Base-by-base conservation (phyloP, 2,113 vertebrate species). In the Sitta europaea region DNA sequence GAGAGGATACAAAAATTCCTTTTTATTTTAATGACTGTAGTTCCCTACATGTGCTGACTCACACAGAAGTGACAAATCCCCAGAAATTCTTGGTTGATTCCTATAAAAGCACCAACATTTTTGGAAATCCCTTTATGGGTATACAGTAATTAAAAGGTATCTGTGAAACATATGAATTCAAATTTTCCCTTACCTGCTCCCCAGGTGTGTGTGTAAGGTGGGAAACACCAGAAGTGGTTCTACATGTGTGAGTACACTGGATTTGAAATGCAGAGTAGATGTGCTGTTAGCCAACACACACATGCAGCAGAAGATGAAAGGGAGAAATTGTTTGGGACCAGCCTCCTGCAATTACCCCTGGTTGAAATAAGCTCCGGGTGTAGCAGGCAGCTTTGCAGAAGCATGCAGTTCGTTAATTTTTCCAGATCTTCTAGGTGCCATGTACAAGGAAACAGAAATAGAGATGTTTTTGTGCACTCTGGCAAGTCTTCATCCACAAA, bases 181-280 rank as follows among this genome's bases (percentile, higher is more conserved):
- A 23, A 21, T 86, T 73, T 29, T 75, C 50, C 28, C 17, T 81
- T 61, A 22, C 6, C 5, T 0, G 0, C 7, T 73, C 5, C 21
- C n/a, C n/a, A 33, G 36, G 4, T 7, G 10, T 25, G 13, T 57
- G 3, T 16, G 31, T 4, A 51, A 71, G 11, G 27, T 11, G 14
- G 8, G 29, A 62, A 76, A 62, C 24, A 62, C 4, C 68, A 58
- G 33, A 86, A 83, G 7, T n/a, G 38, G 4, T 20, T 63, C 2
- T 21, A 10, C 36, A 9, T 25, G 17, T 50, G 27, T 62, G 33
- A 25, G 13, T 4, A 15, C 20, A 12, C n/a, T 43, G 81, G 15
- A 51, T 87, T 14, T 83, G 43, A 90, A 73, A 23, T 38, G 27
- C 35, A 61, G 65, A 57, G 59, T 14, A 42, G 27, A 20, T 19